phyloP scores from a whole-genome alignment of 2,113 vertebrate genomes.

The Grallaria varia region DNA sequence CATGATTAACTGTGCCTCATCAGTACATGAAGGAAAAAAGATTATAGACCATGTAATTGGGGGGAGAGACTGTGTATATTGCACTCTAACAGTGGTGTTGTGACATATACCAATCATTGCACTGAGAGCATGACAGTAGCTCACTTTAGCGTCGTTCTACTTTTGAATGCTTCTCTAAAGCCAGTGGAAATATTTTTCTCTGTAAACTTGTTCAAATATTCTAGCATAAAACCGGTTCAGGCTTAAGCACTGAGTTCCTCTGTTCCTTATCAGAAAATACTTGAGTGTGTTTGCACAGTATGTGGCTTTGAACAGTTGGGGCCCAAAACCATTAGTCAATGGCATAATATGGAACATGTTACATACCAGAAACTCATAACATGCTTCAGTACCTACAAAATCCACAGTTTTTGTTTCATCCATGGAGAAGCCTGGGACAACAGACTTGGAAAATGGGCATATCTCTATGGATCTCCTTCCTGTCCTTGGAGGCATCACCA shows the following conservation, averaged over 20 bases:
- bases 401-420: background rate
- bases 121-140: background rate
- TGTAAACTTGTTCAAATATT: background rate
- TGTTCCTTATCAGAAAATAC: background rate
- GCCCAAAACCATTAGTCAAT: background rate
- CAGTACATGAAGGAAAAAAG: background rate
- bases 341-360: background rate
- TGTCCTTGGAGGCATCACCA: background rate
- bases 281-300: background rate
- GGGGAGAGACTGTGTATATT: background rate
- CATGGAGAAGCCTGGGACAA: background rate
- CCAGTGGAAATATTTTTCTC: constrained; percentile 2
- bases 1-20: background rate
- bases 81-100: background rate
- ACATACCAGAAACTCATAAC: fast-evolving
- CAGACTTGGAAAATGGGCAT: background rate
- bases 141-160: background rate
- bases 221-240: background rate
- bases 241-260: background rate
- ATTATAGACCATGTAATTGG: background rate
- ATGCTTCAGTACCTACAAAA: background rate
- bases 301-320: background rate
- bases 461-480: background rate
- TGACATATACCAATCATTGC: background rate
- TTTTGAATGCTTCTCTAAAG: background rate